Base-by-base conservation (phyloP, 2,888 invertebrate genomes). In the Pycnomerus fuliginosus region DNA sequence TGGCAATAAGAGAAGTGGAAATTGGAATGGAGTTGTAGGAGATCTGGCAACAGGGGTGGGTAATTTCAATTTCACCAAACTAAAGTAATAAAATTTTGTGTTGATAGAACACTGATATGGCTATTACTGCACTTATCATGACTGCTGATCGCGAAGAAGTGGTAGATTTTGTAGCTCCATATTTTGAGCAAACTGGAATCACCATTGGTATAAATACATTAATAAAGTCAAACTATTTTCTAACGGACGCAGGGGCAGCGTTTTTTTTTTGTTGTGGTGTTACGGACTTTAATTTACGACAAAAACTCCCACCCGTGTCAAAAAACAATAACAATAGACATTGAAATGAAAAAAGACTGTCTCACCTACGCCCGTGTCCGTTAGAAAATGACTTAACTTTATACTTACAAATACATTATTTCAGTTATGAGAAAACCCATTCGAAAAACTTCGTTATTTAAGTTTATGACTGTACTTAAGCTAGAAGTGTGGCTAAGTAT, bases 161-260 rank as follows among this genome's bases (percentile, higher is more conserved):
- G 0, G 84, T 94, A 1, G 94, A 94, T 68, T 94, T 90, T 60
- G 86, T 93, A 2, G 87, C 90, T 0, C 94, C 94, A 0, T 93
- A 92, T 70, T 94, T 87, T 60, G 92, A 93, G 58, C 90, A 91
- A 68, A 87, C 91, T 1, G 94, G 93, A n/a, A 87, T 94, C 49
- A 80, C 89, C 3, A 92, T 94, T 52, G 87, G 89, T 88, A 74
- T 8, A 27, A 11, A 22, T 17, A 27, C 25, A 20, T 16, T 10
- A 16, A 36, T 11, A 23, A 28, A 7, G 14, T 13, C 23, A 3
- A 30, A 13, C n/a, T n/a, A n/a, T n/a, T n/a, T n/a, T n/a, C n/a
- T n/a, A n/a, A n/a, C n/a, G n/a, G n/a, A n/a, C n/a, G n/a, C n/a
- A n/a, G n/a, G n/a, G n/a, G n/a, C n/a, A n/a, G n/a, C n/a, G n/a